Evolutionary conservation across 64 coral and sea anemone species (phyloP).

Genomic region (Astreopora myriophthalma): DNA sequence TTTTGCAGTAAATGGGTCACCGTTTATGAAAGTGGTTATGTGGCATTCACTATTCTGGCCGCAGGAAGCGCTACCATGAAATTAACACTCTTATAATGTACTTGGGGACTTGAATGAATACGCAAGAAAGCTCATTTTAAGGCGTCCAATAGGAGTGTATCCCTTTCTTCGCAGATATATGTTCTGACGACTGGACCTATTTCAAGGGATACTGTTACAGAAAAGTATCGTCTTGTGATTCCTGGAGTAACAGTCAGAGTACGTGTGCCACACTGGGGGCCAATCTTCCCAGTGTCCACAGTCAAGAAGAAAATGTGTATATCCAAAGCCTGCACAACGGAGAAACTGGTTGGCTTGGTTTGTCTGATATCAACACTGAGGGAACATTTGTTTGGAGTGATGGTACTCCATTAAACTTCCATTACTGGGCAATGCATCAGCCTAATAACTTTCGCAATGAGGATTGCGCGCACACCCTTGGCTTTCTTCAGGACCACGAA

Average conservation of each 20-base stretch:
- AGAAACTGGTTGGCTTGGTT: conserved; percentile 46
- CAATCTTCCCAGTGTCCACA: conserved; percentile 32
- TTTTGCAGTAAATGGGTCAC: no score
- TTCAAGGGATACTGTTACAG: conserved; percentile 49
- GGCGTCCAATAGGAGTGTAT: no score
- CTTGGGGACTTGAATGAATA: no score
- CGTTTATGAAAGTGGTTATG: no score
- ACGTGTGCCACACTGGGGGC: background rate
- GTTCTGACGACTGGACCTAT: conserved; percentile 18
- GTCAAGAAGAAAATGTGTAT: conserved; percentile 53
- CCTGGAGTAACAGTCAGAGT: background rate
- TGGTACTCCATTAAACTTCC: background rate
- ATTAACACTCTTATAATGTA: no score
- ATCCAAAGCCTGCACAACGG: conserved; percentile 35
- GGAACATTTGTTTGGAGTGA: conserved; percentile 31
- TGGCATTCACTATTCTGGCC: no score
- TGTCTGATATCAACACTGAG: conserved; percentile 26
- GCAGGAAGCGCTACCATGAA: no score
- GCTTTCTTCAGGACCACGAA: background rate
- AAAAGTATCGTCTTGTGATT: background rate
- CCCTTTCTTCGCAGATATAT: conserved; percentile 12
- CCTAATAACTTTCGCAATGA: conserved; percentile 3
- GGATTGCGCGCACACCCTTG: conserved; percentile 55
- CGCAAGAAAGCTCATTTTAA: no score
- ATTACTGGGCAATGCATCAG: conserved; percentile 39